Conservation (phyloP, 2,888 invertebrate genomes). For the Osedax frankpressi region DNA sequence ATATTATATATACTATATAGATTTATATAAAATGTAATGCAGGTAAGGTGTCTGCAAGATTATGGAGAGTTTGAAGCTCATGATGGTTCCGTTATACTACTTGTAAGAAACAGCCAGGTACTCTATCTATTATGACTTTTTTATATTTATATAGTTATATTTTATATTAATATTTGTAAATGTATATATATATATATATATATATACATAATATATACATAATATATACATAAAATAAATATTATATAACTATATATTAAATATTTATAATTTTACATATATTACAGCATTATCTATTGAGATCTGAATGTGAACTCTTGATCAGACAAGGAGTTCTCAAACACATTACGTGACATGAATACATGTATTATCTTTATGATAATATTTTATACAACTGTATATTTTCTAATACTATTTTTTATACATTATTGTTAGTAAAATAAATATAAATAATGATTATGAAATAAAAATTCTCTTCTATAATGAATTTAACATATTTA, state of each 20-base stretch:
- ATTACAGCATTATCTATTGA: slow-evolving; percentile 63
- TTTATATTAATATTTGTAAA: too few species aligned
- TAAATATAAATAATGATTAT: too few species aligned
- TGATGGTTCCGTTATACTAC: slow-evolving; percentile 73
- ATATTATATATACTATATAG: too few species aligned
- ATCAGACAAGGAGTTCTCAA: slow-evolving; percentile 68
- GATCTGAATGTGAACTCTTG: slow-evolving; percentile 74
- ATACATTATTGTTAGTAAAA: too few species aligned
- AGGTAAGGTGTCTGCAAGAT: slow-evolving; percentile 68
- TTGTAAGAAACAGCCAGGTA: slow-evolving; percentile 74
- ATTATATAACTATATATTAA: too few species aligned
- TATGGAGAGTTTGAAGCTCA: slow-evolving; percentile 87
- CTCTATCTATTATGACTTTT: not conserved
- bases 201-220: too few species aligned
- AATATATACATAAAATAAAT: too few species aligned
- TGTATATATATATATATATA: too few species aligned
- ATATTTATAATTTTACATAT: too few species aligned
- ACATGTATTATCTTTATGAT: too few species aligned
- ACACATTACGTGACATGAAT: slow-evolving; percentile 34
- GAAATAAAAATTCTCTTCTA: too few species aligned
- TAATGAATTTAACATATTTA: too few species aligned
- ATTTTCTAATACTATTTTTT: not conserved
- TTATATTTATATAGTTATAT: not conserved
- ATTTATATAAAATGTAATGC: not conserved
- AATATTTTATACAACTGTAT: not conserved